Evolutionary conservation across 1,140 invertebrate species (phyloP), one percentile per base, ranked within the genome.

Genomic region (Ganaspis sp.): DNA sequence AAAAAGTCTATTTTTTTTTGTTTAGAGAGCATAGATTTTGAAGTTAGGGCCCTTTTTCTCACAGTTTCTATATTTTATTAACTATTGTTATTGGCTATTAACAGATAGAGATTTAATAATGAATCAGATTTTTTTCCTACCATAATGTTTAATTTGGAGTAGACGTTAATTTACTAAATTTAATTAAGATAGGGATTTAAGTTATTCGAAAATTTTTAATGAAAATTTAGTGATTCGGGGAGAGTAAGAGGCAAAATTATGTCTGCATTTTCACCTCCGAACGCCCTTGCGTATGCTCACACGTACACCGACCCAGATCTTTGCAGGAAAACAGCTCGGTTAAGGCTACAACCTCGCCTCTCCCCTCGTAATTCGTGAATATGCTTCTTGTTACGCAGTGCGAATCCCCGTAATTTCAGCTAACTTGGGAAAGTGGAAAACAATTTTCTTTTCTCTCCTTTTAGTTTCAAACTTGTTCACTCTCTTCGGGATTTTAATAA

Each of bases 381-480:
- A 71, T 54, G 21, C 53, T 9, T 54, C 21, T 26, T 54, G 53
- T 71, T 71, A 71, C 70, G 34, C 37, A 15, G 70, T 45, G 70
- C 70, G 38, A 71, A 71, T 71, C n/a, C 37, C 70, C 38, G 70
- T 71, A 71, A 71, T 71, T 71, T 23, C 70, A 23, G 8, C 19
- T 23, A 38, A 40, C 70, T 37, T n/a, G 21, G n/a, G 70, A 71
- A 71, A 71, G 70, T 34, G 70, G 45, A 71, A 45, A 21, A 71
- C 40, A 12, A 71, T 26, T 45, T 26, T 23, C 17, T 26, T 45
- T 23, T 40, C 38, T 21, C 40, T 70, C 17, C 34, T 70, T 70
- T 37, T 37, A 38, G 38, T 17, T 19, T 15, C 37, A 15, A 15
- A n/a, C 40, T 15, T 40, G 9, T 71, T 17, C 70, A 45, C 15